Evolutionary conservation across 2,797 vertebrate genomes (phyloP).

Genomic region (Chaunax sp.): DNA sequence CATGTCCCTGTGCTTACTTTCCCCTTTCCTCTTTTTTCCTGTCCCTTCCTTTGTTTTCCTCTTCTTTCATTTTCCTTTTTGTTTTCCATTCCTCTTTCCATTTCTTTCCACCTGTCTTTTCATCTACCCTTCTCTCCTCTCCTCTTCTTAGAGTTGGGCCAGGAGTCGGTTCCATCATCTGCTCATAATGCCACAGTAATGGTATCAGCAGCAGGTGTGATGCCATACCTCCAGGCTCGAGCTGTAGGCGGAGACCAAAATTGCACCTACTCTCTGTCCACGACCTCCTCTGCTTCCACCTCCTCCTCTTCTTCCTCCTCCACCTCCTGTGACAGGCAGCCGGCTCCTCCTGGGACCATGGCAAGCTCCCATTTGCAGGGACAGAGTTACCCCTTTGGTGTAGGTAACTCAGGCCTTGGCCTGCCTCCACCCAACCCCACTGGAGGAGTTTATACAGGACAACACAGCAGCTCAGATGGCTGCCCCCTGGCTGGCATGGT

Average conservation of each 20-base stretch:
- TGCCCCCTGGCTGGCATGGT: slow-evolving; percentile 74
- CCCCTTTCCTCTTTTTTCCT: slow-evolving; percentile 13
- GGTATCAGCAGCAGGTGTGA: slow-evolving; percentile 81
- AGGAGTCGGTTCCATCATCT: slow-evolving; percentile 80
- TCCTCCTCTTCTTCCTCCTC: slow-evolving; percentile 52
- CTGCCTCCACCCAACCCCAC: slow-evolving; percentile 73
- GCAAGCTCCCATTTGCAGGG: slow-evolving; percentile 75
- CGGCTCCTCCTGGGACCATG: slow-evolving; percentile 74
- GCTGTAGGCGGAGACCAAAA: slow-evolving; percentile 76
- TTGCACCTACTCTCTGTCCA: slow-evolving; percentile 54
- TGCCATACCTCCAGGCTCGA: slow-evolving; percentile 87
- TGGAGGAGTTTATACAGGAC: slow-evolving; percentile 71
- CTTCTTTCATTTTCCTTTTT: not conserved
- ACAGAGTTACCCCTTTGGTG: slow-evolving; percentile 82
- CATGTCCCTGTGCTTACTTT: not conserved
- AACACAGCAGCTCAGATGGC: slow-evolving; percentile 74
- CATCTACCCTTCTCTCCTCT: too few relatives aligned
- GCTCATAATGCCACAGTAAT: slow-evolving; percentile 75
- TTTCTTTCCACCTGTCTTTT: not conserved
- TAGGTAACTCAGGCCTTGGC: slow-evolving; percentile 78
- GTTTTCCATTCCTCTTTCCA: not conserved
- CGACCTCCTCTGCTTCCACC: slow-evolving; percentile 51
- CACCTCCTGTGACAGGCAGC: slow-evolving; percentile 82
- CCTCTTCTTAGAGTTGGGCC: slow-evolving; percentile 70
- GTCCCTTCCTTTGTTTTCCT: not conserved